A percentile compares a stretch with the other conserved stretches of the same genome.
Evolutionary conservation across 92 coral and sea anemone genomes (phyloP).

Genomic region (Muricea muricata): DNA sequence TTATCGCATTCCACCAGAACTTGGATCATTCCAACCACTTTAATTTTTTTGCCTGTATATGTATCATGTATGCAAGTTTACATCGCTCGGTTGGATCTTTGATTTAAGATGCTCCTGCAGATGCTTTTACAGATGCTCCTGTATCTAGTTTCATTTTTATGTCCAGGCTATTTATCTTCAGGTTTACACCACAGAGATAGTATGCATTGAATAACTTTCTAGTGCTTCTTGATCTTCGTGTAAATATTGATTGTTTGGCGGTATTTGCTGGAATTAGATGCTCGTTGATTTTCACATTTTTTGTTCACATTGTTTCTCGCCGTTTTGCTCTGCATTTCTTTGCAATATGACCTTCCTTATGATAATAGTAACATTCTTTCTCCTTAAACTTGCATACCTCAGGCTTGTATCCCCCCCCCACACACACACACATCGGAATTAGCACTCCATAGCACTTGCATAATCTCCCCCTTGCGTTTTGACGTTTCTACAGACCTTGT

Average conservation of each 20-base stretch:
- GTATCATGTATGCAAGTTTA: slow-evolving; percentile 52
- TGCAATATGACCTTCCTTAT: slow-evolving; percentile 52
- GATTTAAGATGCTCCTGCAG: slow-evolving; percentile 20
- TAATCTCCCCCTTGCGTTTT: neutral
- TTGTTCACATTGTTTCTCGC: neutral
- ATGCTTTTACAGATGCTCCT: slow-evolving; percentile 38
- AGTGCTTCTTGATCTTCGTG: too few relatives aligned
- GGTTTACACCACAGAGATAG: too few relatives aligned
- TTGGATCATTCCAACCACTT: slow-evolving; percentile 45
- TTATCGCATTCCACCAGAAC: slow-evolving; percentile 47
- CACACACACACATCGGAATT: slow-evolving; percentile 69
- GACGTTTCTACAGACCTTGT: too few relatives aligned
- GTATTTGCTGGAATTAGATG: neutral
- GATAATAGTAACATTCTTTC: slow-evolving; percentile 56
- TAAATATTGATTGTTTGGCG: slow-evolving; percentile 21
- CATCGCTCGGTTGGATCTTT: slow-evolving; percentile 4
- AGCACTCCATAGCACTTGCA: too few relatives aligned
- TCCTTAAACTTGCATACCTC: slow-evolving; percentile 55
- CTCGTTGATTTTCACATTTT: neutral
- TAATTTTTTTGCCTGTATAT: slow-evolving; percentile 62
- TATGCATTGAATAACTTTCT: too few relatives aligned
- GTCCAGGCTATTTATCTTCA: too few relatives aligned
- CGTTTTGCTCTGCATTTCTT: slow-evolving; percentile 38
- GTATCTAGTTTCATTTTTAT: slow-evolving; percentile 35
- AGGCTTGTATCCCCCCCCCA: slow-evolving; percentile 54